Conservation (phyloP, 2,888 invertebrate species). For the Philopedon plagiatum region DNA sequence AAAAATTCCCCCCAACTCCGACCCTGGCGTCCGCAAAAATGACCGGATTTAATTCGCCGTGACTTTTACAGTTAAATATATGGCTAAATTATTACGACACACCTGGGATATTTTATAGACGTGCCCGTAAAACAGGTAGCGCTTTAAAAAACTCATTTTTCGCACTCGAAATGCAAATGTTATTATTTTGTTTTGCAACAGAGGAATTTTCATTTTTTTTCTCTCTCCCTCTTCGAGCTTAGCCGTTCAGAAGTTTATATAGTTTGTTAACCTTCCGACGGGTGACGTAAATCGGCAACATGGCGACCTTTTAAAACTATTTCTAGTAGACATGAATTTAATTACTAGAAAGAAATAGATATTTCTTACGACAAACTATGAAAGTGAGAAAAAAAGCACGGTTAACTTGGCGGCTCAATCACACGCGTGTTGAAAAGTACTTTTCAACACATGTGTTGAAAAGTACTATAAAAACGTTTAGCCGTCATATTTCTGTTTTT, state of each 20-base stretch:
- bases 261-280: constrained; percentile 6
- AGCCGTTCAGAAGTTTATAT: not conserved
- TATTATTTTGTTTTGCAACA: constrained; percentile 28
- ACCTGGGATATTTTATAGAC: constrained; percentile 29
- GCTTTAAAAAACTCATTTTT: constrained; percentile 31
- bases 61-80: constrained; percentile 47
- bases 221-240: no score
- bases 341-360: no score
- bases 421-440: no score
- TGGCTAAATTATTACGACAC: constrained; percentile 35
- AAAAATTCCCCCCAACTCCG: not conserved
- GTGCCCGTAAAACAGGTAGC: constrained; percentile 33
- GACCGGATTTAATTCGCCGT: constrained; percentile 20
- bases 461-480: no score
- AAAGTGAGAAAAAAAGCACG: no score
- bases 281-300: not conserved
- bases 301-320: not conserved
- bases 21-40: constrained; percentile 33
- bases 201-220: constrained; percentile 14
- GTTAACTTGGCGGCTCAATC: no score
- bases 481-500: no score
- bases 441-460: no score
- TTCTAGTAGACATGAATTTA: no score
- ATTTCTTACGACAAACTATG: no score
- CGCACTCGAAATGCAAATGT: constrained; percentile 41